Base-by-base conservation (phyloP, 2,113 vertebrate species). In the Entelurus aequoreus region DNA sequence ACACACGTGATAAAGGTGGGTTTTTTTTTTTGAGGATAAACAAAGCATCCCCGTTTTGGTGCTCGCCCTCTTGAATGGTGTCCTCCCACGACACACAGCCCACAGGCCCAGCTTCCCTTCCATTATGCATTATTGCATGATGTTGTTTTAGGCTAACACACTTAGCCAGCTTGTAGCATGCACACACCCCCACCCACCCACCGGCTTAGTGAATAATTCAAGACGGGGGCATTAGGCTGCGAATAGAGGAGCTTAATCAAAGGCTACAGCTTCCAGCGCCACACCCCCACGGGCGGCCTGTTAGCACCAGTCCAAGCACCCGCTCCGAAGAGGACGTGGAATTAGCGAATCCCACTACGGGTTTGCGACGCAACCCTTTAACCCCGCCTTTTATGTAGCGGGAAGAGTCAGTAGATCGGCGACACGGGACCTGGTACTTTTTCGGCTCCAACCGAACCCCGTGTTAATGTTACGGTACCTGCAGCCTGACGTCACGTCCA, bases 111-210 rank as follows among this genome's bases (percentile, higher is more conserved):
- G 69, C 73, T 59, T 69, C 11, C 62, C 60, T 77, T 82, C 72
- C 74, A 85, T 84, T 85, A 87, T 88, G 78, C 78, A 88, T 83
- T 83, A 85, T 86, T 85, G 82, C 82, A 88, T 88, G 86, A 86
- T 86, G 76, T 87, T 84, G 84, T 86, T 66, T 86, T 81, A 78
- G 73, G 75, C 77, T 86, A 84, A 85, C 81, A 83, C 78, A 86
- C 80, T 83, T 84, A 86, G 86, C 76, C 75, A 72, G 79, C 78
- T 81, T 81, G 84, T 80, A 86, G 81, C 80, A 77, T 81, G 79
- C 76, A 70, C 78, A 77, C 73, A 62, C 72, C 78, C 58, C 71
- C 78, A 77, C 73, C 77, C 70, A 77, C 75, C 37, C 55, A 4
- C 38, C 40, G 75, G 76, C 71, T 71, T 46, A 2, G 83, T 87